A percentile compares a stretch with the other conserved stretches of the same genome.
phyloP scores from a whole-genome alignment of 2,888 invertebrate species.

The Choreutis nemorana region DNA sequence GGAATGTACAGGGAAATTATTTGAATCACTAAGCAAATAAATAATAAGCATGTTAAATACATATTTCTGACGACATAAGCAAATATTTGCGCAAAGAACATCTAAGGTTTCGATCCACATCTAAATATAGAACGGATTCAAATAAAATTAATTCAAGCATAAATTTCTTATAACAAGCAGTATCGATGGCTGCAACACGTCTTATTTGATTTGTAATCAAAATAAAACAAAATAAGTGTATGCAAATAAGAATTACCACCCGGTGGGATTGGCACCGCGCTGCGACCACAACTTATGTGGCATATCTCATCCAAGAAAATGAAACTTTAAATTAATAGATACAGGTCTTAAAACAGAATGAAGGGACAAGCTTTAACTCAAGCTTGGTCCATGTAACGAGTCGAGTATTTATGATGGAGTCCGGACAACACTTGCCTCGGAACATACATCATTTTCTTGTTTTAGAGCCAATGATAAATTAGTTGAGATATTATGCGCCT shows the following conservation, averaged over 20 bases:
- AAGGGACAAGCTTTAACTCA: conserved; percentile 16
- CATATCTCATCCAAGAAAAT: conserved; percentile 8
- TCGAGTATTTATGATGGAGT: conserved; percentile 16
- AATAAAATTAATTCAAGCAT: no score
- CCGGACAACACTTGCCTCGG: conserved; percentile 16
- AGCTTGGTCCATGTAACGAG: conserved; percentile 29
- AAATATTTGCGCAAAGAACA: no score
- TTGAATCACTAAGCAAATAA: no score
- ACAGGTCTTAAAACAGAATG: conserved; percentile 17
- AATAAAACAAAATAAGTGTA: conserved; percentile 34
- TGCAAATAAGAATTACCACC: conserved; percentile 51
- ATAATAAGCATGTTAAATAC: no score
- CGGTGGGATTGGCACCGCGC: conserved; percentile 42
- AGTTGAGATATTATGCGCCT: conserved; percentile 33
- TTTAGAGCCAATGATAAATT: conserved; percentile 43
- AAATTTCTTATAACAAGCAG: no score
- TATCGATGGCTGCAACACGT: conserved; percentile 18
- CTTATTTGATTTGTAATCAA: conserved; percentile 43
- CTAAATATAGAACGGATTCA: no score
- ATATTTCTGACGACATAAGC: no score
- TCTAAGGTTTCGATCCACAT: no score
- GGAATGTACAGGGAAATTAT: no score
- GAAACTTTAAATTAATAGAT: conserved; percentile 6
- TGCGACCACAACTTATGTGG: conserved; percentile 16
- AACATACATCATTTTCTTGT: conserved; percentile 48